Evolutionary conservation across 23 tunicate genomes (phyloP), one percentile per base, ranked within the genome.

Genomic region (Halocynthia roretzi): DNA sequence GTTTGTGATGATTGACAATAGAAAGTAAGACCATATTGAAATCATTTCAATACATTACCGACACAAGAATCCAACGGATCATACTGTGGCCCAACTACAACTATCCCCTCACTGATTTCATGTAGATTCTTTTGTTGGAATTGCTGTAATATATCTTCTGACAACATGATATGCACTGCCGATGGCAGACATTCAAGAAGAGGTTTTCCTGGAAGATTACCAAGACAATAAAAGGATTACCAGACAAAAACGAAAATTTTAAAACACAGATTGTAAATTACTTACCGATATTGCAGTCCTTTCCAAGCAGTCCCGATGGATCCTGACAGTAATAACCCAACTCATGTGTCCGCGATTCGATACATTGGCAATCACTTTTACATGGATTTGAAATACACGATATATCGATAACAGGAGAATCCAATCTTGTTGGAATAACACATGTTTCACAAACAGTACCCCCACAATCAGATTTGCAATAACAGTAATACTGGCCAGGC

Each of bases 271-370:
- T 31, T 31, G 44, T 31, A 31, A 31, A 31, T 31, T 0, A 31
- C 44, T 31, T 4, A 31, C 44, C 70, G 2, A 65, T 9, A 10
- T 11, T 0, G 31, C 70, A 65, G 6, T 65, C 19, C 31, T 15
- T 11, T 65, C 70, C 70, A 9, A 65, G 19, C 19, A 65, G 19
- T 65, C 70, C 70, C 5, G 70, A 65, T 20, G 70, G 70, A 65
- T 6, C 31, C 22, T 20, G 10, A 48, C 70, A 65, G 10, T 15
- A 8, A 15, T 65, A 65, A 8, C 70, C 70, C 10, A 8, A 65
- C 15, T 65, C 70, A 65, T 65, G 70, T 10, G 70, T 6, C 48
- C 31, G 22, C 19, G 70, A 65, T 8, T 20, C n/a, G 10, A 20
- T 40, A 65, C 70, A 65, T 5, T 9, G 10, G 19, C 70, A 65